These are phyloP conservation scores for Elysia crispata DNA, from an alignment of 2,888 invertebrate species.

Conservation along the genomic window DNA sequence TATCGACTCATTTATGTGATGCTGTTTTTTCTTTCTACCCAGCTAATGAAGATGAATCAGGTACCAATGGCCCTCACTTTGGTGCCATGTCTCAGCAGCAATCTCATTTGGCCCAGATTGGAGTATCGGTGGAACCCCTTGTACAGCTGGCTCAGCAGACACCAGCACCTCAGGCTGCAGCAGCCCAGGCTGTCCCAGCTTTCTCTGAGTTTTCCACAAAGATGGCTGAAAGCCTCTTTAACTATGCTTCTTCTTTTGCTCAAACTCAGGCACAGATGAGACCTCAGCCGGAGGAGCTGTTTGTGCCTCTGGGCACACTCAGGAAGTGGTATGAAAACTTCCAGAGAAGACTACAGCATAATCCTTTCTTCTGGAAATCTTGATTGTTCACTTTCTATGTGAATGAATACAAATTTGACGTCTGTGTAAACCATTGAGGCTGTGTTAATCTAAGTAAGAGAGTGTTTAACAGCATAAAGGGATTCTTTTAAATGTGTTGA, in stretches of 20 bases:
- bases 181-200: constrained; percentile 71
- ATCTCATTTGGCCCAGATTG: constrained; percentile 93
- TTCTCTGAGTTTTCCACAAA: constrained; percentile 84
- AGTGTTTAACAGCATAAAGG: background rate
- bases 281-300: constrained; percentile 87
- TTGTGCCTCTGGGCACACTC: constrained; percentile 90
- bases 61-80: constrained; percentile 49
- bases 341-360: constrained; percentile 89
- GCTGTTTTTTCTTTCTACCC: too few relatives aligned
- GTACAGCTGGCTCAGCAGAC: constrained; percentile 79
- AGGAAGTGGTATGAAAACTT: constrained; percentile 97
- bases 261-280: constrained; percentile 88
- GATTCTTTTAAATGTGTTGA: too few relatives aligned
- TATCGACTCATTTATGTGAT: too few relatives aligned
- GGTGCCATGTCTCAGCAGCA: constrained; percentile 56
- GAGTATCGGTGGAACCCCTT: constrained; percentile 91
- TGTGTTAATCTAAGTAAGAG: background rate
- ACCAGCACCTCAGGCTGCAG: constrained; percentile 76
- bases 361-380: constrained; percentile 94
- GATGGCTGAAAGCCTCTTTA: constrained; percentile 94
- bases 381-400: too few relatives aligned
- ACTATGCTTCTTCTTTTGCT: constrained; percentile 94
- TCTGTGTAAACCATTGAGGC: background rate
- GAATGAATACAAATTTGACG: background rate
- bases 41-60: constrained; percentile 10